A percentile compares a stretch with the other conserved stretches of the same genome.
Evolutionary conservation across 1,140 invertebrate genomes (phyloP).

Genomic region (Eubasilissa regina): DNA sequence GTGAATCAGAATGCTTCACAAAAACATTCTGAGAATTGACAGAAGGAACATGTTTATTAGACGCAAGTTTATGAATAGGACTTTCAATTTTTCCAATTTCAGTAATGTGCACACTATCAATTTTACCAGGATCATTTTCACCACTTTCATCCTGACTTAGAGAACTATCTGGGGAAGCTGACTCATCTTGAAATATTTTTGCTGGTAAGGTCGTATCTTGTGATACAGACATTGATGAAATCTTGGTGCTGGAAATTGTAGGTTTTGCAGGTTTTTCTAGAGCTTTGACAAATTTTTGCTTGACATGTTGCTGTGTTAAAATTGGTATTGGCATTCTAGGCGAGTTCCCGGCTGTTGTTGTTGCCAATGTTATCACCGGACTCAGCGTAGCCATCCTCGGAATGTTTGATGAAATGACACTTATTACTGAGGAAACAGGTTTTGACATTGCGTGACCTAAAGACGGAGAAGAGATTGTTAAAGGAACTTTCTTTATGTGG

Average conservation of each 20-base stretch:
- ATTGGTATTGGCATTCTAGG: conserved; percentile 67
- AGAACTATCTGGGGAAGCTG: conserved; percentile 73
- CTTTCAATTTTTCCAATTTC: conserved; percentile 1
- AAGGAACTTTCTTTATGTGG: conserved; percentile 68
- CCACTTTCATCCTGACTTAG: conserved; percentile 50
- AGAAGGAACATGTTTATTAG: background rate
- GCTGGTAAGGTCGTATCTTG: conserved; percentile 74
- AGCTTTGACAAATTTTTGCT: conserved; percentile 71
- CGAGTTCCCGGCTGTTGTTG: conserved; percentile 63
- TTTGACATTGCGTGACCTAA: conserved; percentile 64
- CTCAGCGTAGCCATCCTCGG: conserved; percentile 67
- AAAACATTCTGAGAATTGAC: background rate
- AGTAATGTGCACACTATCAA: conserved; percentile 6
- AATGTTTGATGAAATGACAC: conserved; percentile 69
- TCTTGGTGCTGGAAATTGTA: conserved; percentile 69
- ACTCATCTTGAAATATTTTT: conserved; percentile 77
- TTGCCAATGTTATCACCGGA: conserved; percentile 67
- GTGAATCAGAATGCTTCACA: background rate
- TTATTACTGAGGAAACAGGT: conserved; percentile 69
- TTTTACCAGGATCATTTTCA: conserved; percentile 49
- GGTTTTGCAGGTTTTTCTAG: conserved; percentile 73
- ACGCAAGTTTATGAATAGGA: background rate
- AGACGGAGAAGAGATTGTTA: conserved; percentile 63
- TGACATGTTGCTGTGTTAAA: conserved; percentile 69
- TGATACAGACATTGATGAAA: conserved; percentile 72